A percentile compares a stretch with the other conserved stretches of the same genome.
Conservation (phyloP, 2,797 vertebrate genomes). For the Sphenodon punctatus region DNA sequence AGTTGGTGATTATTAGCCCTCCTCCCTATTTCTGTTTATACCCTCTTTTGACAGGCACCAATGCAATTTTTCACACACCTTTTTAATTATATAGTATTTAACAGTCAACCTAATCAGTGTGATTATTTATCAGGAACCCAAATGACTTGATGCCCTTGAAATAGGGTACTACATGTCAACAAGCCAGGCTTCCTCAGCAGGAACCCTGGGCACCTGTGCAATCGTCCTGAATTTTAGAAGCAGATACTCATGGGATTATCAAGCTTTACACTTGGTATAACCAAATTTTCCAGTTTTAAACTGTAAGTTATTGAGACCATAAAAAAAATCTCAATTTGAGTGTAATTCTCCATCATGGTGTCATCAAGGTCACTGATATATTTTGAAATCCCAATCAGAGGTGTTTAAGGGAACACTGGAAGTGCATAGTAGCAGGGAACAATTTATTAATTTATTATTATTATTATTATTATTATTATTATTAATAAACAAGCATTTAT, state of each 20-base stretch:
- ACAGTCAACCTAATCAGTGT: not conserved
- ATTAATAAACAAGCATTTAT: no score
- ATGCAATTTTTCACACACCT: not conserved
- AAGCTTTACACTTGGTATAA: constrained; percentile 14
- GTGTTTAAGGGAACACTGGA: not conserved
- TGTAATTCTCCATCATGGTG: not conserved
- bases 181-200: constrained; percentile 6
- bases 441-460: no score
- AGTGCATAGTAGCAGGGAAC: not conserved
- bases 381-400: not conserved
- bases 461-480: no score
- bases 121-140: constrained; percentile 24
- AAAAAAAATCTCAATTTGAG: not conserved
- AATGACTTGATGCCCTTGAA: constrained; percentile 21
- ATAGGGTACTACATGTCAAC: not conserved
- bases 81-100: constrained; percentile 5
- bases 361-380: not conserved
- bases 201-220: constrained; percentile 11
- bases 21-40: not conserved
- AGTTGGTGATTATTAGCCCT: not conserved
- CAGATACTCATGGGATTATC: not conserved
- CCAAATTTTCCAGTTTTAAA: constrained; percentile 19
- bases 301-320: no score
- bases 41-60: not conserved
- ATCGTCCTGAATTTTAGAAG: not conserved